Evolutionary conservation across 30 jellyfish, hydroid and myxozoan genomes (phyloP).

Genomic region (Aurelia aurita complex sp. Pacific): DNA sequence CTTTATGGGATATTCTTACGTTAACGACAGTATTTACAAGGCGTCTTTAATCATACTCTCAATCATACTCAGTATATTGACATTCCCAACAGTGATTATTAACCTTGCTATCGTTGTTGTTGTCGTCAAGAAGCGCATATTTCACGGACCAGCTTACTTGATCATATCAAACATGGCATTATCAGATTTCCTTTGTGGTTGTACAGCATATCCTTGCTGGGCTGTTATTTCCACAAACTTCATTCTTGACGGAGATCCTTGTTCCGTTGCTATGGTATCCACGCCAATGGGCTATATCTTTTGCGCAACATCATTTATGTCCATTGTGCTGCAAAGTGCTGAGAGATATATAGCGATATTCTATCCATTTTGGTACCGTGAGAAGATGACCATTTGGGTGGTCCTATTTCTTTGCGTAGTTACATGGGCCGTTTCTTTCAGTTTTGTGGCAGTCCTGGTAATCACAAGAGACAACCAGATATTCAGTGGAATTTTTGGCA

Average conservation of each 20-base stretch:
- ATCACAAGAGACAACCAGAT: background rate
- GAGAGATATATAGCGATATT: background rate
- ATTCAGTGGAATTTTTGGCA: background rate
- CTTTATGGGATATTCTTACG: background rate
- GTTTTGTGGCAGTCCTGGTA: background rate
- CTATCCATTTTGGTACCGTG: too few relatives aligned
- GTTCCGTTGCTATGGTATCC: background rate
- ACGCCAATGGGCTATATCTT: background rate
- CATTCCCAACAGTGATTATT: background rate
- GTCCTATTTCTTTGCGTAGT: background rate
- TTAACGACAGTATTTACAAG: background rate
- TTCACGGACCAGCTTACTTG: background rate
- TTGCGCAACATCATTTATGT: background rate
- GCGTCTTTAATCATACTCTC: background rate
- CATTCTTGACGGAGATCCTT: background rate
- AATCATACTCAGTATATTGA: background rate
- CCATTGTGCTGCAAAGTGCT: background rate
- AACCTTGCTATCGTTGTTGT: background rate
- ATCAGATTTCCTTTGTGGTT: background rate
- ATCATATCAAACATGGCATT: constrained; percentile 5
- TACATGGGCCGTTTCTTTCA: background rate
- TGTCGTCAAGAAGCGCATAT: background rate
- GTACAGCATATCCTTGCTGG: background rate
- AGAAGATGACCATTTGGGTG: background rate
- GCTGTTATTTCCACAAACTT: background rate